phyloP scores from a whole-genome alignment of 2,797 vertebrate species.

The Scolopax bukidnonensis region DNA sequence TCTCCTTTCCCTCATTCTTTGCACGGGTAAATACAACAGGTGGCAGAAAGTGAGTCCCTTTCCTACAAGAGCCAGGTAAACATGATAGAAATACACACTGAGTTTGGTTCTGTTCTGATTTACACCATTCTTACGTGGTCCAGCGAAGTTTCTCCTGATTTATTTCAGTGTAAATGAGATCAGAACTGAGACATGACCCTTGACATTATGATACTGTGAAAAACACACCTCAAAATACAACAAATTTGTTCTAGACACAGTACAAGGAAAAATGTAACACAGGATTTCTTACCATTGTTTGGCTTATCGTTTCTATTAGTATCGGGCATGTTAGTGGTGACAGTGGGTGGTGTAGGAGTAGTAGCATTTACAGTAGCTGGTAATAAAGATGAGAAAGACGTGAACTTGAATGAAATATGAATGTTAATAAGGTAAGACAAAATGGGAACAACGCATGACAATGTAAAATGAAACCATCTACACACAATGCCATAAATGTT shows the following conservation, averaged over 20 bases:
- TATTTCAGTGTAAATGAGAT: neutral
- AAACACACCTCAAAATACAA: constrained; percentile 59
- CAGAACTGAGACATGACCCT: constrained; percentile 18
- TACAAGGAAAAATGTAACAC: constrained; percentile 74
- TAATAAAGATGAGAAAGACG: constrained; percentile 84
- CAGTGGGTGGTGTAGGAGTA: constrained; percentile 82
- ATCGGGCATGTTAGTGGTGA: constrained; percentile 88
- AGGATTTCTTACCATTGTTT: constrained; percentile 84
- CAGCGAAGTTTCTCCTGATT: neutral
- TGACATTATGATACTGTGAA: constrained; percentile 26
- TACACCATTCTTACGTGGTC: neutral
- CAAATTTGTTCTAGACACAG: constrained; percentile 52
- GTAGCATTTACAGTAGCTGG: constrained; percentile 85
- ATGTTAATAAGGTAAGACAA: constrained; percentile 78
- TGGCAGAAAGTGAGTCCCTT: neutral
- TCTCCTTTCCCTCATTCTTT: neutral
- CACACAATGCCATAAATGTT: constrained; percentile 50
- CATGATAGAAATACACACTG: neutral
- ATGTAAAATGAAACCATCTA: constrained; percentile 57
- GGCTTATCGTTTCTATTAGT: constrained; percentile 85
- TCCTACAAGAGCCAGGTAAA: neutral
- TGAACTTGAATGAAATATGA: constrained; percentile 79
- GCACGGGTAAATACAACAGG: neutral
- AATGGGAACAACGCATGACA: constrained; percentile 72
- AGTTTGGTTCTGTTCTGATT: constrained; percentile 4